Conservation (phyloP, 2,113 vertebrate species). For the Eudyptes chrysolophus region DNA sequence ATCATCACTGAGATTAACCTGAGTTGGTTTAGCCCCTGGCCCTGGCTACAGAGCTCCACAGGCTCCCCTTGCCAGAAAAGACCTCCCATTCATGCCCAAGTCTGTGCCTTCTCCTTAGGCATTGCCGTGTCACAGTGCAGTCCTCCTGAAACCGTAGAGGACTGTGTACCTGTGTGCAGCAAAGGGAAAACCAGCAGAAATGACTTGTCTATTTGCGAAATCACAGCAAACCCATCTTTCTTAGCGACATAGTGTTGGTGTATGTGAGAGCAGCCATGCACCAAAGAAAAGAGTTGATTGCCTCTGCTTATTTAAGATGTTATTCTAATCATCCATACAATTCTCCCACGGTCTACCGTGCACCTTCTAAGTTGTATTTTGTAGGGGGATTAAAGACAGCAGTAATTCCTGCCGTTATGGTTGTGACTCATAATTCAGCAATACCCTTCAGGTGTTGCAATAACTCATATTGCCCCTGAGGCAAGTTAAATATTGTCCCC, state of each 20-base stretch:
- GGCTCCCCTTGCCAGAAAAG: background rate
- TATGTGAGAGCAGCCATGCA: background rate
- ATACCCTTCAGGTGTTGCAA: background rate
- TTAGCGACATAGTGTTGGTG: background rate
- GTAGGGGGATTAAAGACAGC: background rate
- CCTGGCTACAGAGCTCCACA: background rate
- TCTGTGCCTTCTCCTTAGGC: background rate
- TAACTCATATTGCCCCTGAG: background rate
- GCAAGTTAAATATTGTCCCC: background rate
- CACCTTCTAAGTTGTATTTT: background rate
- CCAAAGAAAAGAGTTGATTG: background rate
- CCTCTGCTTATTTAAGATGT: background rate
- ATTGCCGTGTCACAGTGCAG: background rate
- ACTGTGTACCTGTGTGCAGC: background rate
- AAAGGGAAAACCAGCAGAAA: background rate
- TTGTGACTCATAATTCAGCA: background rate
- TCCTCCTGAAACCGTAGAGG: background rate
- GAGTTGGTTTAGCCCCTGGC: background rate
- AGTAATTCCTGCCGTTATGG: background rate
- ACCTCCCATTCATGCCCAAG: background rate
- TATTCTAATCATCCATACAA: background rate
- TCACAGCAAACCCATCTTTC: background rate
- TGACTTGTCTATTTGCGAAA: background rate
- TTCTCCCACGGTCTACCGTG: background rate
- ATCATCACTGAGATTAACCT: too few species aligned